Base-by-base conservation (phyloP, 2,797 vertebrate genomes). In the Aulostomus chinensis region DNA sequence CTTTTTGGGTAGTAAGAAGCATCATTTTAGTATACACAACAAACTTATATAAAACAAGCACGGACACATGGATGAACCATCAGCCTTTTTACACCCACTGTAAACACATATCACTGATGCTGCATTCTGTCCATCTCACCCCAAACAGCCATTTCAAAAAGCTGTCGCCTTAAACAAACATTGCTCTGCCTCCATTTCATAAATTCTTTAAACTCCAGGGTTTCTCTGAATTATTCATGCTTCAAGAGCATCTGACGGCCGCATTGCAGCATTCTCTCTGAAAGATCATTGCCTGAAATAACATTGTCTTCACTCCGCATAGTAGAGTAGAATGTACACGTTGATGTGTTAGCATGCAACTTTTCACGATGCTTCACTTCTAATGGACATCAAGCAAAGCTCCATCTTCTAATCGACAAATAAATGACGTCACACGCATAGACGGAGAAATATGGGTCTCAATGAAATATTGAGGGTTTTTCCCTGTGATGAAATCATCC, bases 151-250 rank as follows among this genome's bases (percentile, higher is more conserved):
- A 58, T 77, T 78, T 80, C 38, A 63, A 46, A 67, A 36, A 70
- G 65, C 62, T 20, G 43, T 67, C 36, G 73, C 59, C 83, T 86
- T 84, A 88, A 89, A 90, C 84, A 88, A 89, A 89, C 84, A 86
- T 49, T 20, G 50, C 76, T 61, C 79, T 76, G 57, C 79, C 69
- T 81, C 77, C 63, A 73, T 83, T 77, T 90, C 81, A 88, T 89
- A 61, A 88, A 90, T 90, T 86, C 76, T 88, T 88, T 81, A 89
- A 81, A 78, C 73, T 71, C 74, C 17, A 18, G 49, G 49, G 66
- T 76, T 75, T 67, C 59, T 57, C 58, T 89, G 41, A 79, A 91
- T 89, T 76, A 91, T 90, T 87, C 31, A 91, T 78, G 62, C 36
- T 37, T 37, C 42, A 28, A 52, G 68, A 81, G 79, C 77, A 67